Evolutionary conservation across 2,888 invertebrate species (phyloP).

Genomic region (Melipona beecheii): DNA sequence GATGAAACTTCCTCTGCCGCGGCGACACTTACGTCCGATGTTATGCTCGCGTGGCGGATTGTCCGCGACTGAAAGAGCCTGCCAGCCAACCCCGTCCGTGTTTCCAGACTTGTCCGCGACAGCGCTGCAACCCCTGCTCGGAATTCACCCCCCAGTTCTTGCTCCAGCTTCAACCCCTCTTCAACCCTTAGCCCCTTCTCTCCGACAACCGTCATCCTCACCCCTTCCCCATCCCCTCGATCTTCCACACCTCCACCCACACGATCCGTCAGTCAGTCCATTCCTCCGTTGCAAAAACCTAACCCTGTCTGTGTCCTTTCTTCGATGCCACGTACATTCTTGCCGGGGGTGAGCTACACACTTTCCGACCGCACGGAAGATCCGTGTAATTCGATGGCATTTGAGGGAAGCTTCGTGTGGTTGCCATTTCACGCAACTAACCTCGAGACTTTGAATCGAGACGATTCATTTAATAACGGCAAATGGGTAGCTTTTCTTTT

Average conservation of each 20-base stretch:
- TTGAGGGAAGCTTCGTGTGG: too few species aligned
- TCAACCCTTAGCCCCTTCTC: not conserved
- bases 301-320: constrained; percentile 44
- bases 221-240: not conserved
- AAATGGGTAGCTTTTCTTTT: too few species aligned
- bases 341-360: not conserved
- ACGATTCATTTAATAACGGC: too few species aligned
- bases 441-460: too few species aligned
- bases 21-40: constrained; percentile 59
- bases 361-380: too few species aligned
- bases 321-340: constrained; percentile 16
- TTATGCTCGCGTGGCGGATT: constrained; percentile 77
- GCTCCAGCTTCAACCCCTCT: constrained; percentile 29
- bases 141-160: constrained; percentile 59
- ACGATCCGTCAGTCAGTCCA: constrained; percentile 61
- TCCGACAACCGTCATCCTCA: not conserved
- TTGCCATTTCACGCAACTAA: too few species aligned
- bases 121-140: constrained; percentile 72
- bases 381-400: too few species aligned
- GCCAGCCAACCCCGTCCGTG: constrained; percentile 77
- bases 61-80: constrained; percentile 80
- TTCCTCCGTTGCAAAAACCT: constrained; percentile 66
- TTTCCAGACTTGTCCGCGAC: constrained; percentile 77
- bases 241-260: constrained; percentile 8
- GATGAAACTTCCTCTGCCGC: constrained; percentile 35